Conservation (phyloP, 1,140 invertebrate species). For the Wiebesia pumilae region DNA sequence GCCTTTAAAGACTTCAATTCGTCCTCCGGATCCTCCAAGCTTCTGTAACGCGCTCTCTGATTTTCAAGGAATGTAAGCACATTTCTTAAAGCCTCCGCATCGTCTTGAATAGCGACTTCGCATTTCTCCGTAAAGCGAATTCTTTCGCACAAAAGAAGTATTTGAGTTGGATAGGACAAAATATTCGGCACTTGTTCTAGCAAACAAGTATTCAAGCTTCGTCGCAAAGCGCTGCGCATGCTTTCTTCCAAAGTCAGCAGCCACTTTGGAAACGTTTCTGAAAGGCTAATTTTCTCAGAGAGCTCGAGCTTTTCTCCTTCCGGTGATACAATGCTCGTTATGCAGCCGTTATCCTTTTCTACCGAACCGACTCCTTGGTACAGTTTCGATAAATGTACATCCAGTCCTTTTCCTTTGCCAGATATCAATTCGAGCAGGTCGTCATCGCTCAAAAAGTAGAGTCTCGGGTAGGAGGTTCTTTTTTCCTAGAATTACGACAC, state of each 20-base stretch:
- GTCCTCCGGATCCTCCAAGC: constrained; percentile 69
- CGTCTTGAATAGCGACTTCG: constrained; percentile 65
- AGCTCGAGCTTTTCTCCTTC: constrained; percentile 91
- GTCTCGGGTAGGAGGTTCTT: constrained; percentile 92
- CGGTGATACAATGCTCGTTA: constrained; percentile 84
- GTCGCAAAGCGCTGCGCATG: constrained; percentile 63
- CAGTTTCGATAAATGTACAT: constrained; percentile 95
- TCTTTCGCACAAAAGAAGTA: constrained; percentile 68
- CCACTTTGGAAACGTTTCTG: constrained; percentile 68
- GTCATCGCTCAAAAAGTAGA: constrained; percentile 98
- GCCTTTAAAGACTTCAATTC: constrained; percentile 77
- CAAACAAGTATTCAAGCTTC: constrained; percentile 68
- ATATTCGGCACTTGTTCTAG: constrained; percentile 63
- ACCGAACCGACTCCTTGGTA: constrained; percentile 93
- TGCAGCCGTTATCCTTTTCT: constrained; percentile 78
- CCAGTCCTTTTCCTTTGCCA: constrained; percentile 90
- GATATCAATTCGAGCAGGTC: constrained; percentile 93
- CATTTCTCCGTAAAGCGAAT: constrained; percentile 71
- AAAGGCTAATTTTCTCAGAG: constrained; percentile 80
- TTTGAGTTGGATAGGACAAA: constrained; percentile 69
- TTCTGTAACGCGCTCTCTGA: constrained; percentile 65
- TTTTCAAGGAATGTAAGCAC: constrained; percentile 69
- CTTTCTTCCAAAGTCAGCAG: constrained; percentile 67
- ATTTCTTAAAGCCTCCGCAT: constrained; percentile 61
- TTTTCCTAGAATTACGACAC: constrained; percentile 83